A percentile compares a stretch with the other conserved stretches of the same genome.
Conservation (phyloP, 2,113 vertebrate genomes). For the Nannospalax galili region DNA sequence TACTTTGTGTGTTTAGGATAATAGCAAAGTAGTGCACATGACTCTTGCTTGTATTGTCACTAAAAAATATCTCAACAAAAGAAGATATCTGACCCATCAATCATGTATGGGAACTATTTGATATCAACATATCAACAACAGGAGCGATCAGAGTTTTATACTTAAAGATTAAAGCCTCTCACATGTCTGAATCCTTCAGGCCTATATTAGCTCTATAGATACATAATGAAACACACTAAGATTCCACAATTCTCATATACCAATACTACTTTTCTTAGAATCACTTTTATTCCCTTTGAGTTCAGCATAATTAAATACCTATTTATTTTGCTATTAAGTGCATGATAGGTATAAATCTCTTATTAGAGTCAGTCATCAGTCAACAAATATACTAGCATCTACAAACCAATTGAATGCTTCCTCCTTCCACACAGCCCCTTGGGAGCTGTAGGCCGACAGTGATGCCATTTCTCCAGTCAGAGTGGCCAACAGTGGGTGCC, state of each 20-base stretch:
- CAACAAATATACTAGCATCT: background rate
- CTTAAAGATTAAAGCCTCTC: slow-evolving; percentile 5
- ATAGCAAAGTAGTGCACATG: background rate
- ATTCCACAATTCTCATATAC: background rate
- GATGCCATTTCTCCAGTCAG: background rate
- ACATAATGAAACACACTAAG: background rate
- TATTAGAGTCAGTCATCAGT: background rate
- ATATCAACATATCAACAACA: background rate
- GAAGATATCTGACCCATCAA: background rate
- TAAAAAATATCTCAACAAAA: slow-evolving; percentile 29
- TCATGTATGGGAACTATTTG: background rate
- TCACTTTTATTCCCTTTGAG: background rate
- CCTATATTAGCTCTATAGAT: background rate
- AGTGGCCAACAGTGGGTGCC: background rate
- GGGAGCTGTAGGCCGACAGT: background rate
- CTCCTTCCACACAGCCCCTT: background rate
- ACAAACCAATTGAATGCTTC: background rate
- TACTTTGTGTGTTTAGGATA: slow-evolving; percentile 45
- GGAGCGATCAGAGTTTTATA: background rate
- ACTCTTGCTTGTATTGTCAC: slow-evolving; percentile 22
- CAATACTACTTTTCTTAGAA: background rate
- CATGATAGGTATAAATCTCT: background rate
- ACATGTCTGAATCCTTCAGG: background rate
- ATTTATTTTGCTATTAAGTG: slow-evolving; percentile 28
- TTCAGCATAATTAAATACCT: background rate